phyloP scores from a whole-genome alignment of 2,888 invertebrate species.

The Eupithecia pulchellata region DNA sequence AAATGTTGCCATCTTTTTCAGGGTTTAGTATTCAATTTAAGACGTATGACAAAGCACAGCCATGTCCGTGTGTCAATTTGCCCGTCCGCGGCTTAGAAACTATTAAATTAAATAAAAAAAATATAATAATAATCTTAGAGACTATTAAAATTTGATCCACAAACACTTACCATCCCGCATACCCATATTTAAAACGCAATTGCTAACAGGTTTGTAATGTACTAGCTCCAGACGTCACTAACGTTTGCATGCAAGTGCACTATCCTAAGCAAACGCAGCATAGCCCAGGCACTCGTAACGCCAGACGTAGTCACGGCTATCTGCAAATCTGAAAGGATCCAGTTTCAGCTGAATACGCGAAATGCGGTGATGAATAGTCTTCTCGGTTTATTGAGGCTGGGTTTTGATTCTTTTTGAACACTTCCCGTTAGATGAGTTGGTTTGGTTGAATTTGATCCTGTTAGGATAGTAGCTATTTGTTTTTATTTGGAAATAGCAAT shows the following conservation, averaged over 20 bases:
- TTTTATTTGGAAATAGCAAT: not conserved
- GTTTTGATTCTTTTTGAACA: constrained; percentile 38
- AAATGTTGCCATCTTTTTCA: not conserved
- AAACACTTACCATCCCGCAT: no score
- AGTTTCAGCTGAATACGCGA: constrained; percentile 47
- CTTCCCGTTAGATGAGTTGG: constrained; percentile 15
- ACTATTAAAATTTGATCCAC: no score
- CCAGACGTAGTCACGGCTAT: constrained; percentile 58
- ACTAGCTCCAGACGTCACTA: not conserved
- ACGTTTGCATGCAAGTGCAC: constrained; percentile 5
- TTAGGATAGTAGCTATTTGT: not conserved
- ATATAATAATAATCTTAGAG: no score
- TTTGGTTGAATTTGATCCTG: constrained; percentile 8
- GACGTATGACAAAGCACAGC: not conserved
- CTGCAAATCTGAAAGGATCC: constrained; percentile 64
- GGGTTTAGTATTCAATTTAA: not conserved
- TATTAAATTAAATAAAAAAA: no score
- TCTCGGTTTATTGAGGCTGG: constrained; percentile 34
- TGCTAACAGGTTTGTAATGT: not conserved
- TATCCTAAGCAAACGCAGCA: constrained; percentile 52
- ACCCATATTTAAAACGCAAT: no score
- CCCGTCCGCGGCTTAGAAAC: not conserved
- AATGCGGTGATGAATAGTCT: constrained; percentile 38
- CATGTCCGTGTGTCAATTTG: not conserved
- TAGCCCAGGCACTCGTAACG: constrained; percentile 62